These are phyloP conservation scores for Schrankia costaestrigalis DNA, from an alignment of 2,888 invertebrate species.

Conservation along the genomic window DNA sequence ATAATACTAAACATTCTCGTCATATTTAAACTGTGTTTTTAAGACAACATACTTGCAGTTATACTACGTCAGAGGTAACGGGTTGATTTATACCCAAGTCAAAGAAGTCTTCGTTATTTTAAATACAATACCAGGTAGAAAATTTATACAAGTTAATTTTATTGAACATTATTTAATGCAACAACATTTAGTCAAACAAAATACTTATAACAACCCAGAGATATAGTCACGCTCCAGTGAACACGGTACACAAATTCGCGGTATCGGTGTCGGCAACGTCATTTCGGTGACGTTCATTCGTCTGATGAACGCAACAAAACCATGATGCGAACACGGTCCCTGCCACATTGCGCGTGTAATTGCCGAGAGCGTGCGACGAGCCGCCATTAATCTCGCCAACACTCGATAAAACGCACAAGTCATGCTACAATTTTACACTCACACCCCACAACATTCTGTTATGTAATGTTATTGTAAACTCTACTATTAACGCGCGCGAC, in stretches of 20 bases:
- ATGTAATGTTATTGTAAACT: slow-evolving; percentile 31
- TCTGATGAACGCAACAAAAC: slow-evolving; percentile 54
- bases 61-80: too few species aligned
- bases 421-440: slow-evolving; percentile 66
- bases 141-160: too few species aligned
- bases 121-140: too few species aligned
- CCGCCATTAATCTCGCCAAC: slow-evolving; percentile 76
- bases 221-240: slow-evolving; percentile 21
- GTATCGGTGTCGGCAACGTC: slow-evolving; percentile 27
- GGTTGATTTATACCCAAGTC: too few species aligned
- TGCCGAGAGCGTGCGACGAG: slow-evolving; percentile 63
- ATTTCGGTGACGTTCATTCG: slow-evolving; percentile 38
- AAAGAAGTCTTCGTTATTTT: too few species aligned
- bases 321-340: slow-evolving; percentile 42
- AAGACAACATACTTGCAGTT: too few species aligned
- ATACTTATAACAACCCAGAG: slow-evolving; percentile 7
- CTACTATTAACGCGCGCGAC: slow-evolving; percentile 13
- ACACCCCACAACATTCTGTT: slow-evolving; percentile 32
- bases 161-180: too few species aligned
- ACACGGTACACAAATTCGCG: slow-evolving; percentile 26
- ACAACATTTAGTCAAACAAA: too few species aligned
- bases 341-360: slow-evolving; percentile 77
- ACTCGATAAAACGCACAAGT: slow-evolving; percentile 77
- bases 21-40: too few species aligned
- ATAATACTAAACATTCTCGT: too few species aligned